Evolutionary conservation across 1,140 invertebrate species (phyloP).

Genomic region (Heliconius melpomene): DNA sequence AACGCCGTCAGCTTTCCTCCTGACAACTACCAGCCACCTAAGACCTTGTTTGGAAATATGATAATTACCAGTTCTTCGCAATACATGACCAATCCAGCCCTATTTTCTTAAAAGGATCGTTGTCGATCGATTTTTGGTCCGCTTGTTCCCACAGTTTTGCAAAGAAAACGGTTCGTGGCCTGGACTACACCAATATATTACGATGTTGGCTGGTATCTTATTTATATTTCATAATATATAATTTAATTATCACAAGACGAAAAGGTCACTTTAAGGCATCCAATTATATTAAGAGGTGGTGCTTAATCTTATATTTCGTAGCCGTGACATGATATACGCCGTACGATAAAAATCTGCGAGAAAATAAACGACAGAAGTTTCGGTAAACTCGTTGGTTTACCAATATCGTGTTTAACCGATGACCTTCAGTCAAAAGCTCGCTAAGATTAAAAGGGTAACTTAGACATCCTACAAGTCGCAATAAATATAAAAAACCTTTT

Average conservation of each 20-base stretch:
- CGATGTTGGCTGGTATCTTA: background rate
- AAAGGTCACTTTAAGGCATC: background rate
- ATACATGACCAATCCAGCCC: too few relatives aligned
- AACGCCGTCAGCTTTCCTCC: too few relatives aligned
- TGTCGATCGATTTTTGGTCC: too few relatives aligned
- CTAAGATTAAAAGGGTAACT: slow-evolving; percentile 24
- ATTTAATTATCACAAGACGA: background rate
- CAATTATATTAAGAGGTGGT: slow-evolving; percentile 32
- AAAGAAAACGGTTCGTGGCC: too few relatives aligned
- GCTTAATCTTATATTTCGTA: slow-evolving; percentile 33
- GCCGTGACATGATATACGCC: slow-evolving; percentile 40
- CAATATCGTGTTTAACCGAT: slow-evolving; percentile 43
- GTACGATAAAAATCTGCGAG: slow-evolving; percentile 38
- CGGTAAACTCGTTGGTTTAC: slow-evolving; percentile 43
- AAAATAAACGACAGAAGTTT: slow-evolving; percentile 44
- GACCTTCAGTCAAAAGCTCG: slow-evolving; percentile 60
- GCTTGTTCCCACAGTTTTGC: too few relatives aligned
- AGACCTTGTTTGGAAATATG: too few relatives aligned
- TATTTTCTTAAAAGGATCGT: too few relatives aligned
- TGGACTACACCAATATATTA: too few relatives aligned
- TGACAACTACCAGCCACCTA: too few relatives aligned
- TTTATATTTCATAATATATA: background rate
- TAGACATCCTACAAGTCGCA: slow-evolving; percentile 19
- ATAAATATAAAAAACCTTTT: background rate
- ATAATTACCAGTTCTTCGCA: too few relatives aligned